These are phyloP conservation scores for Muscicapa comitata DNA, from an alignment of 2,797 vertebrate species.

Conservation along the genomic window DNA sequence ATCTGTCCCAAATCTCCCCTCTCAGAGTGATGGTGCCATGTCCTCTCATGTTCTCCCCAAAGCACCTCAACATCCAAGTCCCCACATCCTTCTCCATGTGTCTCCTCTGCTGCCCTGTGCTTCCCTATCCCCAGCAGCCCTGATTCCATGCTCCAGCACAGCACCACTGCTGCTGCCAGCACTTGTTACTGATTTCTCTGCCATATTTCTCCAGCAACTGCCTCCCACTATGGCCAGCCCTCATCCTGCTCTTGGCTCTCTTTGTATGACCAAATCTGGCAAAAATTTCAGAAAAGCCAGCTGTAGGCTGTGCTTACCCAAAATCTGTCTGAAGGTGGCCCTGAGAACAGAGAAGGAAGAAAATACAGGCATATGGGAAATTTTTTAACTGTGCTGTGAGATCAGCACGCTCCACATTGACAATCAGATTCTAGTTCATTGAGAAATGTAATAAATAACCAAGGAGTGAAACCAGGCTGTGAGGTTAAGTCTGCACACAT, in stretches of 20 bases:
- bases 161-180: neutral
- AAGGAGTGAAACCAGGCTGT: neutral
- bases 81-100: neutral
- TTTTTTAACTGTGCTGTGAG: neutral
- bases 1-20: neutral
- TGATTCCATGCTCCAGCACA: rapidly evolving
- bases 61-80: neutral
- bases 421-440: neutral
- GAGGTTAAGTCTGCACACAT: neutral
- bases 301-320: neutral
- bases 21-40: neutral
- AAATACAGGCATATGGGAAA: rapidly evolving
- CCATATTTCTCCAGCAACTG: rapidly evolving
- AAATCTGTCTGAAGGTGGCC: neutral
- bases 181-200: neutral
- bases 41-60: rapidly evolving
- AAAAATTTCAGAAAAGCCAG: neutral
- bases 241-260: neutral
- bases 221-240: neutral
- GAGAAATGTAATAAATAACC: neutral
- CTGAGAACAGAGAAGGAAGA: neutral
- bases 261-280: neutral
- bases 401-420: rapidly evolving
- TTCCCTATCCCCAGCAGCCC: neutral
- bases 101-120: neutral